Conservation (phyloP, 30 jellyfish, hydroid and myxozoan genomes). For the Cassiopea xamachana region DNA sequence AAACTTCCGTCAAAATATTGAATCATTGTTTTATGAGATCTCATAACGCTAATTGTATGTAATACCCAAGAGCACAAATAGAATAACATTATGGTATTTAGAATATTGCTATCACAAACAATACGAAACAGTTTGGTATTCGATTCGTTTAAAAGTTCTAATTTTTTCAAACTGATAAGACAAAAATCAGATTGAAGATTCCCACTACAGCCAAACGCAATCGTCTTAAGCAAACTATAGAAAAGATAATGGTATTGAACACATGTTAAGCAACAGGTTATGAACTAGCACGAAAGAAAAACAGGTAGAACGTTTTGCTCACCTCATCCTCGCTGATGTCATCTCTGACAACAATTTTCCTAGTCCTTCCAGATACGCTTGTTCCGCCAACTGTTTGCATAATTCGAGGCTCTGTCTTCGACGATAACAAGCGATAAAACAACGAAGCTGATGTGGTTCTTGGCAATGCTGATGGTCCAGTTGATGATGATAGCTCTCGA, state of each 20-base stretch:
- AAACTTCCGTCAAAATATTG: too few species aligned
- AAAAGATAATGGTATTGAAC: background rate
- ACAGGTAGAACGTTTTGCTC: background rate
- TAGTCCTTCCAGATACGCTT: slow-evolving; percentile 23
- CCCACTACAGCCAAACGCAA: background rate
- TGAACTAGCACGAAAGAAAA: background rate
- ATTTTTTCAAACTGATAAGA: too few species aligned
- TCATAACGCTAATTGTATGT: too few species aligned
- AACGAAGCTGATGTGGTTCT: slow-evolving; percentile 74
- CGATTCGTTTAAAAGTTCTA: too few species aligned
- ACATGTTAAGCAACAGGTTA: background rate
- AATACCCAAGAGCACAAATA: too few species aligned
- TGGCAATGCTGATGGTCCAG: slow-evolving; percentile 55
- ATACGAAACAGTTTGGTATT: too few species aligned
- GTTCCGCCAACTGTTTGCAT: slow-evolving; percentile 73
- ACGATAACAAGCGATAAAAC: slow-evolving; percentile 61
- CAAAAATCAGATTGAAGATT: too few species aligned
- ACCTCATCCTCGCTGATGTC: slow-evolving; percentile 71
- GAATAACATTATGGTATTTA: too few species aligned
- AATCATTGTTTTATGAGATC: too few species aligned
- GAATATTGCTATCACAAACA: too few species aligned
- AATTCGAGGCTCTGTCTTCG: slow-evolving; percentile 73
- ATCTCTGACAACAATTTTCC: slow-evolving; percentile 56
- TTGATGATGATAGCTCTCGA: slow-evolving; percentile 57
- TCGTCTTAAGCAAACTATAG: background rate